Evolutionary conservation across 2,797 vertebrate species (phyloP).

Genomic region (Helicolenus hilgendorfi): DNA sequence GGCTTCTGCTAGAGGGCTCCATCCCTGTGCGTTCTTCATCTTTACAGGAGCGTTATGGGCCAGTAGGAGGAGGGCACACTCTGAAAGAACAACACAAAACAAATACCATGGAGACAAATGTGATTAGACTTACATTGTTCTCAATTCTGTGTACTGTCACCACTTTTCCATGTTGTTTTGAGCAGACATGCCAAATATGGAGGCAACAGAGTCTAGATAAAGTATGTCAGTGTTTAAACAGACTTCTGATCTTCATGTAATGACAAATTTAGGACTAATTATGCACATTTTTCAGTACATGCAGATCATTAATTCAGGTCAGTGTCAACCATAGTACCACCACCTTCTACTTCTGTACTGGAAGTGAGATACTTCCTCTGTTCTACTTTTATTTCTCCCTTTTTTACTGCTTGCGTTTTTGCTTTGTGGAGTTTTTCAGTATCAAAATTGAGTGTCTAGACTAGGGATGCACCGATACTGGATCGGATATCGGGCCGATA

Average conservation of each 20-base stretch:
- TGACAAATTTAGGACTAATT: not conserved
- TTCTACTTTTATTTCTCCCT: not conserved
- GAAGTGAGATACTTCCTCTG: too few relatives aligned
- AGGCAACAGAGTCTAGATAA: not conserved
- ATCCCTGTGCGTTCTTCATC: conserved; percentile 98
- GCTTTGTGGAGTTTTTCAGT: not conserved
- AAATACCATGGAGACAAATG: not conserved
- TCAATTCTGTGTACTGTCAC: not conserved
- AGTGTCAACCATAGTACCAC: not conserved
- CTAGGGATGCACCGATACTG: too few relatives aligned
- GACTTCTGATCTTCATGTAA: not conserved
- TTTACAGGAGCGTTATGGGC: conserved; percentile 97
- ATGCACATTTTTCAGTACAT: not conserved
- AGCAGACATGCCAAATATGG: not conserved
- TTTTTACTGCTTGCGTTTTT: not conserved
- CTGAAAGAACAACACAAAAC: conserved; percentile 84
- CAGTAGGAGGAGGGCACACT: conserved; percentile 96
- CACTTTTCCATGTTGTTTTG: not conserved
- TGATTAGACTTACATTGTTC: not conserved
- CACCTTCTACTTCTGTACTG: not conserved
- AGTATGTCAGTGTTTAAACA: not conserved
- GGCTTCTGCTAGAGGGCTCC: conserved; percentile 98
- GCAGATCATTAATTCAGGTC: not conserved
- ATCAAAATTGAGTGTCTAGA: not conserved
- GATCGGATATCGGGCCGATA: too few relatives aligned